Conservation (phyloP, 2,113 vertebrate species). For the Pterocles orientalis region DNA sequence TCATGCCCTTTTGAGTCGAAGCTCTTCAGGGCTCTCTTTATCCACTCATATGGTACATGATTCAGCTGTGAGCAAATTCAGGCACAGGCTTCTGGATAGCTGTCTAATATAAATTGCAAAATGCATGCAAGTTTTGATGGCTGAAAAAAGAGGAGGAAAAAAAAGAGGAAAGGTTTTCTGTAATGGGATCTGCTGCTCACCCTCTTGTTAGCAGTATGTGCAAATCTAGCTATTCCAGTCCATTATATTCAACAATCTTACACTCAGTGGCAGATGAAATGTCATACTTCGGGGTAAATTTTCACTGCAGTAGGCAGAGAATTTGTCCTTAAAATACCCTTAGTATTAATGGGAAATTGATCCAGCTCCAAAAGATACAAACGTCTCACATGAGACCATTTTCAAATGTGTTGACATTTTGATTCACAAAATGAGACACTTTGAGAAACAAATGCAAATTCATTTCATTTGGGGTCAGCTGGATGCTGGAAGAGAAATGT, state of each 20-base stretch:
- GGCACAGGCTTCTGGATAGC: not conserved
- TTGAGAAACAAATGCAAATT: slow-evolving; percentile 49
- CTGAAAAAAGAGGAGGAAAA: not conserved
- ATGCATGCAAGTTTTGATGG: not conserved
- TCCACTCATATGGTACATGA: not conserved
- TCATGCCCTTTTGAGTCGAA: not conserved
- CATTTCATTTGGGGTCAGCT: slow-evolving; percentile 39
- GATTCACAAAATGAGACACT: slow-evolving; percentile 39
- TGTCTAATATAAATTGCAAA: not conserved
- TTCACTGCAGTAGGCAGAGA: slow-evolving; percentile 60
- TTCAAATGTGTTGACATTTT: slow-evolving; percentile 47
- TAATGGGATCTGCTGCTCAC: not conserved
- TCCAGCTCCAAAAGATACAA: slow-evolving; percentile 28
- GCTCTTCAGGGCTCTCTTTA: not conserved
- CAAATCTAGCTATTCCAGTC: slow-evolving; percentile 19
- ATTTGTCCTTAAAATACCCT: slow-evolving; percentile 67
- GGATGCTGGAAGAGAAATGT: slow-evolving; percentile 1
- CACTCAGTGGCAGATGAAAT: slow-evolving; percentile 33
- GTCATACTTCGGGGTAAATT: slow-evolving; percentile 43
- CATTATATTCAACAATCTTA: slow-evolving; percentile 29
- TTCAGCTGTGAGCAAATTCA: not conserved
- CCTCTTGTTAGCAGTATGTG: not conserved
- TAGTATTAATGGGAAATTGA: slow-evolving; percentile 50
- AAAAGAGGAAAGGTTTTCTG: not conserved
- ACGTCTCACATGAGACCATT: not conserved